These are phyloP conservation scores for Epizoanthus ramosus DNA, from an alignment of 92 coral and sea anemone species.

Conservation along the genomic window DNA sequence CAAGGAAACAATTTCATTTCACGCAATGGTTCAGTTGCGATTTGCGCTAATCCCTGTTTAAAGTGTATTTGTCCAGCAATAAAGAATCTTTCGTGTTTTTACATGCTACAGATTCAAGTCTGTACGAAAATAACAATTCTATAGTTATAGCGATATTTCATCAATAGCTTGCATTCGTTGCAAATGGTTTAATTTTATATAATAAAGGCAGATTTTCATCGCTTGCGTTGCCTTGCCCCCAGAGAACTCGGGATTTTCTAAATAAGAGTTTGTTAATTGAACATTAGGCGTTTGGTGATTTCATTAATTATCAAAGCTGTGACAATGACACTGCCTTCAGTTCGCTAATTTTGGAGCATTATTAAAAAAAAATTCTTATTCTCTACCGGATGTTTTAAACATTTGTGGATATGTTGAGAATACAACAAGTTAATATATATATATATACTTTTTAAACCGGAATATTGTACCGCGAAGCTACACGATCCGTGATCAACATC, in stretches of 20 bases:
- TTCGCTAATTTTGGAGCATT: neutral
- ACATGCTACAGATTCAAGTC: neutral
- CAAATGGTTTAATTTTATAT: neutral
- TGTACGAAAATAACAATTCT: neutral
- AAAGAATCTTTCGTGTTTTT: neutral
- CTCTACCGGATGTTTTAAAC: neutral
- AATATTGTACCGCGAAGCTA: too few species aligned
- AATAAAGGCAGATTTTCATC: neutral
- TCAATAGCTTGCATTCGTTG: too few species aligned
- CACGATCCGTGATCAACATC: too few species aligned
- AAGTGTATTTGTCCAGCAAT: neutral
- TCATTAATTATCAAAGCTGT: constrained; percentile 8
- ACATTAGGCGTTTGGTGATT: neutral
- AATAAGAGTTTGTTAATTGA: constrained; percentile 3
- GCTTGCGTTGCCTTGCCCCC: neutral
- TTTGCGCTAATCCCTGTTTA: too few species aligned
- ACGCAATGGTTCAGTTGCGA: too few species aligned
- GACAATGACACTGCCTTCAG: neutral
- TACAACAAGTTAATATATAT: neutral
- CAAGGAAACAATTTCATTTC: too few species aligned
- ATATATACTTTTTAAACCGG: too few species aligned
- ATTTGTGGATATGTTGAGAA: neutral
- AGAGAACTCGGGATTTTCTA: neutral
- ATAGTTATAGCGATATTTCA: neutral
- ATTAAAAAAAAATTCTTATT: neutral